phyloP scores from a whole-genome alignment of 2,888 invertebrate genomes.

The Andrena dorsata region DNA sequence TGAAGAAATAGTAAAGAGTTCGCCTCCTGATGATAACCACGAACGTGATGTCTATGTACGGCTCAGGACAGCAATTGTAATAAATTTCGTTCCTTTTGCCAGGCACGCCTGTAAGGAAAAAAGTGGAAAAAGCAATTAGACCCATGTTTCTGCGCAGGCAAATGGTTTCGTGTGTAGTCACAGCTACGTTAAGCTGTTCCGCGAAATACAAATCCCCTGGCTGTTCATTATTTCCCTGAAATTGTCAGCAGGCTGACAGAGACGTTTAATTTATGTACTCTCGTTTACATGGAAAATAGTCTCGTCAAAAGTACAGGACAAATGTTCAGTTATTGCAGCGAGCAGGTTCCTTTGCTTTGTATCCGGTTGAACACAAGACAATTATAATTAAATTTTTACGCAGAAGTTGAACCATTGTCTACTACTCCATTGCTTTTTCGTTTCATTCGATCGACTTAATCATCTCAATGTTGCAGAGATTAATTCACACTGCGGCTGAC shows the following conservation, averaged over 20 bases:
- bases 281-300: neutral
- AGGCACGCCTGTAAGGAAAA: conserved; percentile 90
- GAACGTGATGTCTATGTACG: conserved; percentile 98
- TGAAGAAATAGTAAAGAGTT: conserved; percentile 99
- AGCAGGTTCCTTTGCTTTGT: too few relatives aligned
- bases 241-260: neutral
- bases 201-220: neutral
- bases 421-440: too few relatives aligned
- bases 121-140: conserved; percentile 2
- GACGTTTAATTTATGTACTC: conserved; percentile 1
- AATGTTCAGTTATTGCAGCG: too few relatives aligned
- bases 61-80: conserved; percentile 99
- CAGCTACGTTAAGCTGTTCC: neutral
- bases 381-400: too few relatives aligned
- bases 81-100: conserved; percentile 96
- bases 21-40: conserved; percentile 97
- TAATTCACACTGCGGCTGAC: too few relatives aligned
- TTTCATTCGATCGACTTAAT: too few relatives aligned
- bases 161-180: too few relatives aligned
- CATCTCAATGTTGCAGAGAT: too few relatives aligned
- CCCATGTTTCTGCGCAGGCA: neutral
- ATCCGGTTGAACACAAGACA: too few relatives aligned
- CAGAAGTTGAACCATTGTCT: too few relatives aligned
- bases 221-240: neutral
- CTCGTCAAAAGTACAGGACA: neutral